Evolutionary conservation across 2,888 invertebrate genomes (phyloP).

Genomic region (Mycalesis mineus): DNA sequence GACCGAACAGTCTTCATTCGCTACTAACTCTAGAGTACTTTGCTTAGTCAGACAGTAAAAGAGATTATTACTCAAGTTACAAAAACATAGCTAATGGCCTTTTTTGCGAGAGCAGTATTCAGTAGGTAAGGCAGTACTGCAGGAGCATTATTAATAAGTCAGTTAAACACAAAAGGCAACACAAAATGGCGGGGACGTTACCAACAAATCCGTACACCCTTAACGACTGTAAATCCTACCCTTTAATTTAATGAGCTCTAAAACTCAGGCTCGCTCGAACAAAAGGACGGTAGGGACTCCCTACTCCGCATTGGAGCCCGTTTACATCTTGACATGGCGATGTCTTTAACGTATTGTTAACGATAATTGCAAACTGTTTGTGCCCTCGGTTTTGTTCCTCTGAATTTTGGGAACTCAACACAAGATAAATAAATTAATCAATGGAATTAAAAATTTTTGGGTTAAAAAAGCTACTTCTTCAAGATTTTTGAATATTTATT

Average conservation of each 20-base stretch:
- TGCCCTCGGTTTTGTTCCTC: not conserved
- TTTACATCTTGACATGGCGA: slow-evolving; percentile 14
- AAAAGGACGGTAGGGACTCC: slow-evolving; percentile 56
- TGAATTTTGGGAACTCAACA: not conserved
- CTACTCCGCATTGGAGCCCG: slow-evolving; percentile 51
- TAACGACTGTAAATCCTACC: slow-evolving; percentile 61
- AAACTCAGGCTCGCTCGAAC: slow-evolving; percentile 65
- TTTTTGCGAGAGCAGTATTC: too few relatives aligned
- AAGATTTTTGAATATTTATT: too few relatives aligned
- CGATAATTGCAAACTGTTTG: not conserved
- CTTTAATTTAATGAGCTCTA: slow-evolving; percentile 71
- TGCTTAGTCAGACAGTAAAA: too few relatives aligned
- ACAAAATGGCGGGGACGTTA: slow-evolving; percentile 31
- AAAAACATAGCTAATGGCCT: too few relatives aligned
- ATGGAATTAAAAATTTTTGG: too few relatives aligned
- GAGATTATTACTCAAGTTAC: too few relatives aligned
- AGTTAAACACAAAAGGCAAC: slow-evolving; percentile 27
- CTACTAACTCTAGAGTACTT: too few relatives aligned
- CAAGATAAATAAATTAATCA: too few relatives aligned
- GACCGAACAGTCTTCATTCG: too few relatives aligned
- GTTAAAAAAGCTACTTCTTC: too few relatives aligned
- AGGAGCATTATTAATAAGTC: slow-evolving; percentile 32
- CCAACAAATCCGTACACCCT: slow-evolving; percentile 37
- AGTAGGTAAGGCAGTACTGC: not conserved
- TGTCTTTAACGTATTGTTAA: slow-evolving; percentile 12